Base-by-base conservation (phyloP, 2,888 invertebrate species). In the Synergus umbraculus region DNA sequence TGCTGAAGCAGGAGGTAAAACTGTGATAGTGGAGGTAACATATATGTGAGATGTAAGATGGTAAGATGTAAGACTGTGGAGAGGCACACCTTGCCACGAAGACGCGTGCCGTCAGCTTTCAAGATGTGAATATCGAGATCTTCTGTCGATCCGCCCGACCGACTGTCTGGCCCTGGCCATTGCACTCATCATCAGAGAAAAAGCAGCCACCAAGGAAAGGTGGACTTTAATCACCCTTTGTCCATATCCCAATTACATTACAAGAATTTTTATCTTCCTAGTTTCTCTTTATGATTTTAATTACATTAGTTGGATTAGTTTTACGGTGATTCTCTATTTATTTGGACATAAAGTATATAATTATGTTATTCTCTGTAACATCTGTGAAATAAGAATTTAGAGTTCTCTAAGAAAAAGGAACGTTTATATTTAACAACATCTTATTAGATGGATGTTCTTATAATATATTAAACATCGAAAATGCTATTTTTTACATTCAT, bases 41-140 rank as follows among this genome's bases (percentile, higher is more conserved):
- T 54, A 54, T n/a, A n/a, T n/a, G n/a, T 7, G 54, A 43, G 43
- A 43, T 43, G 43, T 43, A 43, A 43, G 4, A 43, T 5, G 88
- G 88, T 85, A 29, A 29, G 22, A 29, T 29, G 22, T 29, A 29
- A 29, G 22, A 1, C 22, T 29, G 22, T 29, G 22, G 22, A 87
- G 87, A 88, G 87, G 87, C 86, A 88, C 89, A 87, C 89, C 89
- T 89, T 87, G 86, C 85, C 83, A 83, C 78, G 79, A 84, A 86
- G 88, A 89, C 90, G 88, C 90, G 89, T 89, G 89, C 89, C 88
- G 85, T 84, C 88, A 87, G 86, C 86, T 88, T 88, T 86, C 87
- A 87, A 88, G 88, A 89, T 89, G 88, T 80, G 87, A 87, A 86
- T 86, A 87, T 87, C 86, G 83, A 86, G 87, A 88, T 89, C 89